phyloP scores from a whole-genome alignment of 2,888 invertebrate species.

The Alentia gelatinosa region DNA sequence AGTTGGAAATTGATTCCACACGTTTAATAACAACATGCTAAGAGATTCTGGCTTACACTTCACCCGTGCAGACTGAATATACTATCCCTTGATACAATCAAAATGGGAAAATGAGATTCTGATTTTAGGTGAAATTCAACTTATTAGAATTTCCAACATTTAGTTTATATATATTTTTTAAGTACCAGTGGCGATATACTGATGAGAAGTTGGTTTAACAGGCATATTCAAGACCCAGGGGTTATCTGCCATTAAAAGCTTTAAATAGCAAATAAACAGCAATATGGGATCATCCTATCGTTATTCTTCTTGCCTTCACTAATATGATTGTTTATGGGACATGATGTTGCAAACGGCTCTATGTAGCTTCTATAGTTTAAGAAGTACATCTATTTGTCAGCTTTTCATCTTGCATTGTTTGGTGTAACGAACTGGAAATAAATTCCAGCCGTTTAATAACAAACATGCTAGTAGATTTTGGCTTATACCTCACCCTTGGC shows the following conservation, averaged over 20 bases:
- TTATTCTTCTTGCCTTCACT: too few relatives aligned
- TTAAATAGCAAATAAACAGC: too few relatives aligned
- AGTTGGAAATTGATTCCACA: background rate
- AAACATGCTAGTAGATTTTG: background rate
- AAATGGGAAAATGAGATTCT: background rate
- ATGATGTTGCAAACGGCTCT: conserved; percentile 15
- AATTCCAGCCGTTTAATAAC: background rate
- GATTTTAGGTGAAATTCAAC: too few relatives aligned
- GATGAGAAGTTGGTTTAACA: too few relatives aligned
- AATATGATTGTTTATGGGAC: too few relatives aligned
- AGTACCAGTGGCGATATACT: background rate
- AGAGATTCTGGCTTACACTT: background rate
- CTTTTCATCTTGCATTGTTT: background rate
- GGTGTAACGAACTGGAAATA: background rate
- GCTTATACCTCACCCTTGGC: background rate
- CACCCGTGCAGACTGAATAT: background rate
- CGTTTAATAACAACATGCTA: background rate
- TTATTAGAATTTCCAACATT: too few relatives aligned
- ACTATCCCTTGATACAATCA: background rate
- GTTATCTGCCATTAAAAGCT: too few relatives aligned
- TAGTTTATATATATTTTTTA: background rate
- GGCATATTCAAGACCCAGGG: too few relatives aligned
- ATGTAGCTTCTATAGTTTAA: background rate
- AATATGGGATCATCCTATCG: too few relatives aligned
- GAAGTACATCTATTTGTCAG: background rate